Base-by-base conservation (phyloP, 2,797 vertebrate species). In the Onychomys arenicola region DNA sequence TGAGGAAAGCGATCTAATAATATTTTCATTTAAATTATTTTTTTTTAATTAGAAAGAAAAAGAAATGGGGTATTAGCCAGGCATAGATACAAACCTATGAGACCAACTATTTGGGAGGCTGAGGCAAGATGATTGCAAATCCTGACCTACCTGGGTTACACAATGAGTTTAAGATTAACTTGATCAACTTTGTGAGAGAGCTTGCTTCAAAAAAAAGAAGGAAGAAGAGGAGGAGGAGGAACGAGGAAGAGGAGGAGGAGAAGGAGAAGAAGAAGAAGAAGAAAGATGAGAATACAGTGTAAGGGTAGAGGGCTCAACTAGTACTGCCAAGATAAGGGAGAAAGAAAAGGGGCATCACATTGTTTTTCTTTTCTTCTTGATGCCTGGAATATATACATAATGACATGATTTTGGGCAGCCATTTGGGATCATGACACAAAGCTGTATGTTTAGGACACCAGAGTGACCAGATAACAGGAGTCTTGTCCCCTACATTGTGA, bases 241-340 rank as follows among this genome's bases (percentile, higher is more conserved):
- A 21, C 17, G 4, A 10, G 19, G 4, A 55, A 23, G 13, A 25
- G 5, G n/a, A 21, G 17, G 4, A 21, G 19, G 4, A 16, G 4
- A 21, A 3, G 9, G 11, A 67, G 6, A 29, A 69, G 2, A 14
- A 34, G 37, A 25, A 11, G 37, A 25, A 10, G 5, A 27, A 5
- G 5, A 43, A 2, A 5, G 25, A 37, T 29, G 34, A 8, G 34
- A 69, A 59, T 32, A 34, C 5, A 27, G 49, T 6, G 8, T 6
- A 87, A 55, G 19, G 63, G 49, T 87, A 40, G 49, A 87, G 46
- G 6, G 8, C 23, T 71, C n/a, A 3, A 32, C 46, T 29, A 59
- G 23, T 40, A 37, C 25, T 75, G 27, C 2, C 46, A 73, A 46
- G 69, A 61, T 32, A 73, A 59, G 43, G 37, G 17, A 25, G 49